Evolutionary conservation across 1,140 invertebrate species (phyloP).

Genomic region (Ectropis grisescens): DNA sequence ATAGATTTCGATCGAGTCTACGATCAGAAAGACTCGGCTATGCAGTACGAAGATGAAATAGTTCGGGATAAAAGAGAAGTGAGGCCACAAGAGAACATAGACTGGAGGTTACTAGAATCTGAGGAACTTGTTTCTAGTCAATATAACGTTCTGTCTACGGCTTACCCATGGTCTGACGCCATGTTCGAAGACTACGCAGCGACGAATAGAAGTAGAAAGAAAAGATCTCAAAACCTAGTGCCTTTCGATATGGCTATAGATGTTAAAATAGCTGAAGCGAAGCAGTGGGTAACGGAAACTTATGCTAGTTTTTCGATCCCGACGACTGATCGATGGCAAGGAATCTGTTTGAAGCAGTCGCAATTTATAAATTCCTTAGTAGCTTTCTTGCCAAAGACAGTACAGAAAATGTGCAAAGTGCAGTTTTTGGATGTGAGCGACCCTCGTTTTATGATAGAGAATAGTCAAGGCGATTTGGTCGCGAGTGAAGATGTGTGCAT

Average conservation of each 20-base stretch:
- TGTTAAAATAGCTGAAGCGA: constrained; percentile 76
- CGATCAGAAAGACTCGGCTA: constrained; percentile 54
- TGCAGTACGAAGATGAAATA: constrained; percentile 52
- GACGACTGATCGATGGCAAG: constrained; percentile 81
- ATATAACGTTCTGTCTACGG: constrained; percentile 55
- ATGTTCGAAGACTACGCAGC: constrained; percentile 71
- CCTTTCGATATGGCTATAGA: constrained; percentile 69
- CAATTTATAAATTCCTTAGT: constrained; percentile 84
- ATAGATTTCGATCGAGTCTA: constrained; percentile 69
- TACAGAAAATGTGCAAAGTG: constrained; percentile 79
- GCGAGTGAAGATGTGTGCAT: constrained; percentile 84
- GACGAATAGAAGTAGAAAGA: constrained; percentile 63
- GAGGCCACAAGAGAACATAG: constrained; percentile 41
- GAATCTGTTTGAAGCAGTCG: constrained; percentile 82
- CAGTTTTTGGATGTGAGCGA: constrained; percentile 84
- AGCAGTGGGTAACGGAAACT: constrained; percentile 87
- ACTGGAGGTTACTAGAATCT: constrained; percentile 60
- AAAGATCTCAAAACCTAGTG: constrained; percentile 50
- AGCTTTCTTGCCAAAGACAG: constrained; percentile 81
- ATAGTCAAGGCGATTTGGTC: constrained; percentile 83
- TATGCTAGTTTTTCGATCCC: constrained; percentile 87
- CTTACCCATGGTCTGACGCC: constrained; percentile 63
- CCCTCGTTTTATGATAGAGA: constrained; percentile 82
- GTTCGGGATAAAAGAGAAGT: constrained; percentile 58
- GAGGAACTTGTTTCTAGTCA: constrained; percentile 60